These are phyloP conservation scores for Centropus bengalensis DNA, from an alignment of 2,113 vertebrate genomes.

Conservation along the genomic window DNA sequence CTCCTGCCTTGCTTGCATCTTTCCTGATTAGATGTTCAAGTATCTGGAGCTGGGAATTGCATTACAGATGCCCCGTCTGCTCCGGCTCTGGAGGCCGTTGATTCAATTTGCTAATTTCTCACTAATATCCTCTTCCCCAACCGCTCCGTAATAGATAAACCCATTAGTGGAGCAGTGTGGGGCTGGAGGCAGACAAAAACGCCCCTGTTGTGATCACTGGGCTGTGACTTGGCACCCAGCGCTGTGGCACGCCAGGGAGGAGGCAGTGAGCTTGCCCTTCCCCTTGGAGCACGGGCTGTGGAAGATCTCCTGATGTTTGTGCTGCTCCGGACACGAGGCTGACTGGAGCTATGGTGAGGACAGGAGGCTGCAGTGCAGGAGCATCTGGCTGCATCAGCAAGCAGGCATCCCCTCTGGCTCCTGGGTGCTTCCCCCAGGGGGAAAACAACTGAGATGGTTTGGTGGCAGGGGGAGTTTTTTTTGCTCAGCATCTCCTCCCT, in stretches of 20 bases:
- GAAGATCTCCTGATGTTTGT: background rate
- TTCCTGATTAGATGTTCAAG: slow-evolving; percentile 27
- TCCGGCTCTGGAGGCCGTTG: slow-evolving; percentile 22
- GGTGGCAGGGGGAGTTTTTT: background rate
- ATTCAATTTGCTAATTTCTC: slow-evolving; percentile 56
- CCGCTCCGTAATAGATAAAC: background rate
- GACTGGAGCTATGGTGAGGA: fast-evolving
- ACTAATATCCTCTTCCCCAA: background rate
- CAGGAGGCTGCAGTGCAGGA: background rate
- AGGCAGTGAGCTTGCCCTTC: background rate
- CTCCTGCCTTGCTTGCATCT: background rate
- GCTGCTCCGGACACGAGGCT: background rate
- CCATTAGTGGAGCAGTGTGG: background rate
- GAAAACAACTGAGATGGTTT: background rate
- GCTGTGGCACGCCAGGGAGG: fast-evolving
- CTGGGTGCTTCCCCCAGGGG: background rate
- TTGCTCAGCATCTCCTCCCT: fast-evolving
- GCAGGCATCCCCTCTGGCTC: background rate
- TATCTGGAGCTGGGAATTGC: slow-evolving; percentile 55
- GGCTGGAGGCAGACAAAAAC: background rate
- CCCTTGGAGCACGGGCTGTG: background rate
- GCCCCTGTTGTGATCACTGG: background rate
- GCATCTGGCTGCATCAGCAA: background rate
- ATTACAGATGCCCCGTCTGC: slow-evolving; percentile 1
- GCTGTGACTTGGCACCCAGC: background rate